These are phyloP conservation scores for Scolopax bukidnonensis DNA, from an alignment of 2,797 vertebrate genomes.

Conservation along the genomic window DNA sequence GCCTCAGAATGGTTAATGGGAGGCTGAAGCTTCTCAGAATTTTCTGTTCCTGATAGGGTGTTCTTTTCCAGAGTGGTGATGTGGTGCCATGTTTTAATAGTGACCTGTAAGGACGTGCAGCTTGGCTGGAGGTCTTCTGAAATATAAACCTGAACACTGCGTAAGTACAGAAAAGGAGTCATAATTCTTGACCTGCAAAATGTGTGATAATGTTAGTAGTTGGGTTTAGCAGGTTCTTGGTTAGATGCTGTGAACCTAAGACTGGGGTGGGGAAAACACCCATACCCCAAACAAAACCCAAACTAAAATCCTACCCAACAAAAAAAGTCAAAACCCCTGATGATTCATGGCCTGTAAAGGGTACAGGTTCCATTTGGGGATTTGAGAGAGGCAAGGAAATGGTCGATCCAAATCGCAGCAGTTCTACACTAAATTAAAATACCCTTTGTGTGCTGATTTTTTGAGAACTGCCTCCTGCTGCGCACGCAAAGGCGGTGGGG, in stretches of 20 bases:
- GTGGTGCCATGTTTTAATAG: not conserved
- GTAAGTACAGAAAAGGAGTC: not conserved
- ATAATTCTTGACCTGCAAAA: not conserved
- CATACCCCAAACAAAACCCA: not conserved
- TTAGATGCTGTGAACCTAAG: not conserved
- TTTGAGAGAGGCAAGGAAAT: not conserved
- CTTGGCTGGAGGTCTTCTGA: not conserved
- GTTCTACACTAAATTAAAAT: not conserved
- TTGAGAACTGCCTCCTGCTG: not conserved
- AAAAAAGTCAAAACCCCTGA: not conserved
- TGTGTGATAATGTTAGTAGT: rapidly evolving
- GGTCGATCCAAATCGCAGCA: not conserved
- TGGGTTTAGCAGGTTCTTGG: not conserved
- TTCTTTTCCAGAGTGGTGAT: not conserved
- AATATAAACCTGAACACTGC: rapidly evolving
- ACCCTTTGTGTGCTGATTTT: not conserved
- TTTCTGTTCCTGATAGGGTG: not conserved
- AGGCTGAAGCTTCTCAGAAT: not conserved
- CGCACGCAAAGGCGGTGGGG: rapidly evolving
- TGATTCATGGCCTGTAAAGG: not conserved
- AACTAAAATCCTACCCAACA: not conserved
- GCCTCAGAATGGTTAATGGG: not conserved
- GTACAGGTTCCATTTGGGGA: not conserved
- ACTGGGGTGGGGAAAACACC: rapidly evolving
- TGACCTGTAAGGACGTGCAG: not conserved